Percentiles rank a stretch among this genome's conserved stretches.
Evolutionary conservation across 2,113 vertebrate genomes (phyloP).

Genomic region (Erinaceus europaeus): DNA sequence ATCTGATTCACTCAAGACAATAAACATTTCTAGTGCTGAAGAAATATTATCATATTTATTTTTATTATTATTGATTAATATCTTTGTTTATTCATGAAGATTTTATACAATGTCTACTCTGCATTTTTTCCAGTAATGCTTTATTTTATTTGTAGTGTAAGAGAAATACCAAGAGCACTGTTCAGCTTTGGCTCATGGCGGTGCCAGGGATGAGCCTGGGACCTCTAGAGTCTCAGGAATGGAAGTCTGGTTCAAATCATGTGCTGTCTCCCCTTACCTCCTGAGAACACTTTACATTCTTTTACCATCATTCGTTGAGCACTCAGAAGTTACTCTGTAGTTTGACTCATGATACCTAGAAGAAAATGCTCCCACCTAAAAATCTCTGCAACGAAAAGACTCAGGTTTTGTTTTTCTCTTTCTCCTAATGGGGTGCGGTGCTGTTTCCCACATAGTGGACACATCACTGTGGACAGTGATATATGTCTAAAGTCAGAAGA

Average conservation of each 20-base stretch:
- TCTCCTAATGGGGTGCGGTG: not conserved
- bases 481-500: not conserved
- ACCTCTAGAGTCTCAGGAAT: too few relatives aligned
- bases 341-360: constrained; percentile 1
- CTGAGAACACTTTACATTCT: too few relatives aligned
- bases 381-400: not conserved
- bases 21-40: constrained; percentile 31
- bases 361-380: not conserved
- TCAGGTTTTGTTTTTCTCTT: not conserved
- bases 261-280: too few relatives aligned
- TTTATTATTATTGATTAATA: constrained; percentile 32
- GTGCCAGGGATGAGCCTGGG: too few relatives aligned
- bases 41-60: constrained; percentile 19
- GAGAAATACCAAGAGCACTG: too few relatives aligned
- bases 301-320: too few relatives aligned
- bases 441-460: not conserved
- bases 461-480: not conserved
- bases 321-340: not conserved
- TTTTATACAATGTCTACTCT: constrained; percentile 33
- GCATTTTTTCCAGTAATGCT: not conserved
- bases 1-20: constrained; percentile 25
- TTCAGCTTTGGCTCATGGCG: too few relatives aligned
- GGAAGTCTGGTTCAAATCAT: too few relatives aligned
- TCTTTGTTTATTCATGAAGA: constrained; percentile 39
- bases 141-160: not conserved